Percentiles rank a stretch among this genome's conserved stretches.
These are phyloP conservation scores for Mugil cephalus DNA, from an alignment of 2,113 vertebrate species.

Conservation along the genomic window DNA sequence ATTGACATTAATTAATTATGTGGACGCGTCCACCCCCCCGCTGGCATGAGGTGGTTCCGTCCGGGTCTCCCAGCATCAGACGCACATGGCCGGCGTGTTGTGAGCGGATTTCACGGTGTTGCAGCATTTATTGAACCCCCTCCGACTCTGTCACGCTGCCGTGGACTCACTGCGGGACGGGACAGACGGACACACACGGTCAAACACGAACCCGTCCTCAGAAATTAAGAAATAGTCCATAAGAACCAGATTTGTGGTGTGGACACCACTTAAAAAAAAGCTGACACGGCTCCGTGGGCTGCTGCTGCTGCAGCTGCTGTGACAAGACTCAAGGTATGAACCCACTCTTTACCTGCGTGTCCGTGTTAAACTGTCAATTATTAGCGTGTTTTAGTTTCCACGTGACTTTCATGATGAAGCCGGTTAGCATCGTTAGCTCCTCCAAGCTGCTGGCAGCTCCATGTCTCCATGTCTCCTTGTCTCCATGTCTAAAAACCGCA, in stretches of 20 bases:
- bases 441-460: not conserved
- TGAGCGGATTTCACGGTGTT: constrained; percentile 16
- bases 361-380: not conserved
- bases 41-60: constrained; percentile 30
- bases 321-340: constrained; percentile 32
- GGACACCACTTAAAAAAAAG: too few relatives aligned
- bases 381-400: too few relatives aligned
- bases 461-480: too few relatives aligned
- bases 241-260: too few relatives aligned
- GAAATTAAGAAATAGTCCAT: too few relatives aligned
- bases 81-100: constrained; percentile 66
- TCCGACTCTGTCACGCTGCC: not conserved
- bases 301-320: constrained; percentile 6
- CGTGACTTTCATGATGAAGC: too few relatives aligned
- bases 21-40: not conserved
- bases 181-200: too few relatives aligned
- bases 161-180: accelerated
- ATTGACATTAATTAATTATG: not conserved
- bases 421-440: constrained; percentile 29
- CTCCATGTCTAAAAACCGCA: too few relatives aligned
- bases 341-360: not conserved
- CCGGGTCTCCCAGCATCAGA: constrained; percentile 33
- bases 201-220: too few relatives aligned
- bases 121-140: not conserved
- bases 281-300: not conserved